Conservation (phyloP, 2,113 vertebrate genomes). For the Equus quagga region DNA sequence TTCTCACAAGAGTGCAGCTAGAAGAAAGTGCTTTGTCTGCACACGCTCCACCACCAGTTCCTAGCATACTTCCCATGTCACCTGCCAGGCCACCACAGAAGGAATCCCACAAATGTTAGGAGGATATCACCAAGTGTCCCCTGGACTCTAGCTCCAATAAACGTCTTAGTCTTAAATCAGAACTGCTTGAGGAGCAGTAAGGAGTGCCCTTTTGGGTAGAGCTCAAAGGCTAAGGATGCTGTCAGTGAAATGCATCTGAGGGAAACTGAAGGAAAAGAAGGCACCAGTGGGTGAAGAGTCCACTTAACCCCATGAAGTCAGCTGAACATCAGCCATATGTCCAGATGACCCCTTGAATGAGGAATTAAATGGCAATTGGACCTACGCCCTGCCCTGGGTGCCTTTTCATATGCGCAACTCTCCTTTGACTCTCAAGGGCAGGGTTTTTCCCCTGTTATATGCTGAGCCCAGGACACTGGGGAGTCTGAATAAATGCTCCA, state of each 20-base stretch:
- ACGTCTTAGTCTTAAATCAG: neutral
- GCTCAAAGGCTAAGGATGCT: neutral
- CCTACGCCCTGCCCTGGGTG: neutral
- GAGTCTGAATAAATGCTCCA: conserved; percentile 36
- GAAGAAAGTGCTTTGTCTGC: neutral
- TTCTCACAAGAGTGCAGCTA: neutral
- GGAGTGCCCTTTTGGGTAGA: neutral
- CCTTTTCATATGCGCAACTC: neutral
- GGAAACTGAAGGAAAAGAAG: neutral
- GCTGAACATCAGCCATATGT: neutral
- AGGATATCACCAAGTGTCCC: neutral
- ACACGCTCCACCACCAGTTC: too few species aligned
- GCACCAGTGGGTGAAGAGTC: neutral
- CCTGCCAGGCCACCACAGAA: neutral
- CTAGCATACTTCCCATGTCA: rapidly evolving
- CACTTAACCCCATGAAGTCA: neutral
- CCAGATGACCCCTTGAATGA: neutral
- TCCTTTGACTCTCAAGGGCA: conserved; percentile 56
- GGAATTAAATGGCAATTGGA: neutral
- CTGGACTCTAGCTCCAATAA: neutral
- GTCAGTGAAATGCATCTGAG: neutral
- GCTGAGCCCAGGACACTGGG: conserved; percentile 6
- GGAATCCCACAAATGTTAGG: too few species aligned
- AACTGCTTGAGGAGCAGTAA: neutral
- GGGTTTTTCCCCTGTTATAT: neutral